Percentiles rank a stretch among this genome's conserved stretches.
Evolutionary conservation across 2,797 vertebrate species (phyloP).

Genomic region (Scarus forsteni): DNA sequence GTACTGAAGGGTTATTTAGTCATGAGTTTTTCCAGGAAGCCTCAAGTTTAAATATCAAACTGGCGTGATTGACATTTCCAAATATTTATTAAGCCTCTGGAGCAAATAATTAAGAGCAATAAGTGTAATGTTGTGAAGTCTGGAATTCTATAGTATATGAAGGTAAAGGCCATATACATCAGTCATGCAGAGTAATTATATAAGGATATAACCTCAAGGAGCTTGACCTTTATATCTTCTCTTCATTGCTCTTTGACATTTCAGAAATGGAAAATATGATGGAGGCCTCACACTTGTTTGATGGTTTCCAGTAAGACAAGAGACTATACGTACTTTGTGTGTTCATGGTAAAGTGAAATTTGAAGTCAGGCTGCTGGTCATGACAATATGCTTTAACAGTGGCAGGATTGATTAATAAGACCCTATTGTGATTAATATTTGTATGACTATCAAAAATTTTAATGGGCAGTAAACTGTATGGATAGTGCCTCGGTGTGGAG

Average conservation of each 20-base stretch:
- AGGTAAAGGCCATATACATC: constrained; percentile 72
- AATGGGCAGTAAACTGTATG: no score
- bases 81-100: constrained; percentile 53
- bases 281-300: constrained; percentile 47
- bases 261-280: constrained; percentile 66
- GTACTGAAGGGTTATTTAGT: constrained; percentile 36
- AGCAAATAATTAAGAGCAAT: constrained; percentile 49
- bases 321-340: constrained; percentile 14
- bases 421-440: no score
- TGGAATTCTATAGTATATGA: constrained; percentile 38
- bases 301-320: constrained; percentile 54
- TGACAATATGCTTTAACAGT: no score
- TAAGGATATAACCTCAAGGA: constrained; percentile 63
- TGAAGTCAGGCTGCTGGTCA: background rate
- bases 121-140: constrained; percentile 39
- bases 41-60: constrained; percentile 56
- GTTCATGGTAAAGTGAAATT: constrained; percentile 9
- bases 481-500: no score
- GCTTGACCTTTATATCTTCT: constrained; percentile 68
- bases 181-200: constrained; percentile 68
- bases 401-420: no score
- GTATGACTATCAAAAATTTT: no score
- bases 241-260: constrained; percentile 77
- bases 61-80: constrained; percentile 65
- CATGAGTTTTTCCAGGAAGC: constrained; percentile 49